Base-by-base conservation (phyloP, 2,113 vertebrate genomes). In the Dermatemys mawii region DNA sequence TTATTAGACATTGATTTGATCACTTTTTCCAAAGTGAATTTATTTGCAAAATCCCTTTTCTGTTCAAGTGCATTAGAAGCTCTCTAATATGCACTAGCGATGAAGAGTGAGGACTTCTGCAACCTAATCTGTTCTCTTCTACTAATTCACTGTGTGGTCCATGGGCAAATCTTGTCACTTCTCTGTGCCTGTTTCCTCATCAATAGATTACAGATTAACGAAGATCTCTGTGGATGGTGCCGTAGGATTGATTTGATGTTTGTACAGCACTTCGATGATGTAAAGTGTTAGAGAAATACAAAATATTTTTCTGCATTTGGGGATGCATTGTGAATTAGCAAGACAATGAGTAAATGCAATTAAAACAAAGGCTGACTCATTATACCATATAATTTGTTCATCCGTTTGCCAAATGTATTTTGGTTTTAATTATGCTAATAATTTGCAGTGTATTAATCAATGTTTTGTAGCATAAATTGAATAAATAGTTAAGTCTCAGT, bases 381-480 rank as follows among this genome's bases (percentile, higher is more conserved):
- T 79, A 86, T 57, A 92, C 89, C 17, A 5, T 93, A 82, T 94
- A 93, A 86, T 94, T 95, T 94, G 91, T 90, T 96, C 95, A 95
- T 96, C 84, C 96, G 87, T 96, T 97, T 96, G 89, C 54, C 88
- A 87, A 94, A 94, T 84, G 60, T 95, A 94, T 94, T 96, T 94
- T 96, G 87, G 90, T 93, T 97, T 96, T 97, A 96, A 95, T 96
- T 95, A 90, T 90, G 87, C 94, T 95, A 95, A 95, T 97, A 93
- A 94, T 96, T 96, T 94, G 55, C 87, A 94, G 91, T 46, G 24
- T 94, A 93, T 96, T 95, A 97, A 95, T 97, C 92, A 92, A 95
- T 91, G 82, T 92, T 88, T 44, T 87, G 73, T 96, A 96, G 93
- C 80, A 75, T 90, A 63, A 50, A 86, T 24, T 86, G 88, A 54